Percentiles rank a stretch among this genome's conserved stretches.
phyloP scores from a whole-genome alignment of 2,797 vertebrate genomes.

The Myiothlypis coronata region DNA sequence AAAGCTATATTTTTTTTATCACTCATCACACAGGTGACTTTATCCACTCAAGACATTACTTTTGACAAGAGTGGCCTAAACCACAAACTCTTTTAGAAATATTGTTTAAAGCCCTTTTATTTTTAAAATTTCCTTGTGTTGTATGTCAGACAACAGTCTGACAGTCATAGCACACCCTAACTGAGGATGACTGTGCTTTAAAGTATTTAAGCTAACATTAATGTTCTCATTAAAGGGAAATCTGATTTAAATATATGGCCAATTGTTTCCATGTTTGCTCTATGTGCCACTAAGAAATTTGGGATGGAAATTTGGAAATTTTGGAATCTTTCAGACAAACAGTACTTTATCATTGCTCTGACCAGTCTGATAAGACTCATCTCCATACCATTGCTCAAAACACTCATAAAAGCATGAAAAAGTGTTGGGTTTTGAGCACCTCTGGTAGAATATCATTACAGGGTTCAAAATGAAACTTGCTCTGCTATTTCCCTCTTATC shows the following conservation, averaged over 20 bases:
- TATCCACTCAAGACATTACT: not conserved
- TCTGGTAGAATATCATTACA: not conserved
- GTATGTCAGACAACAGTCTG: not conserved
- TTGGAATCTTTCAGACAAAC: not conserved
- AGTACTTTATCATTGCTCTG: not conserved
- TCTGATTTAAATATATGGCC: not conserved
- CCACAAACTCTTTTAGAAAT: not conserved
- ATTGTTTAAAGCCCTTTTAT: not conserved
- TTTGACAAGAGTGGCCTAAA: not conserved
- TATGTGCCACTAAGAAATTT: not conserved
- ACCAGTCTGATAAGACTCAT: not conserved
- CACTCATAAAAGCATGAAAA: not conserved
- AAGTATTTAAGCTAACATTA: not conserved
- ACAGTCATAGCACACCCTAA: not conserved
- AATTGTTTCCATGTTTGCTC: not conserved
- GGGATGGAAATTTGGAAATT: not conserved
- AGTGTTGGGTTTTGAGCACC: rapidly evolving
- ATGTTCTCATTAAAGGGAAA: not conserved
- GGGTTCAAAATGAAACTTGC: not conserved
- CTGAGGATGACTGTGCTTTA: rapidly evolving
- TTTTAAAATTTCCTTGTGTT: not conserved
- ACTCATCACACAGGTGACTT: rapidly evolving
- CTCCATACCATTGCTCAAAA: not conserved
- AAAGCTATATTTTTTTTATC: not conserved
- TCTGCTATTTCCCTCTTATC: not conserved